Conservation (phyloP, 2,113 vertebrate genomes). For the Python bivittatus region DNA sequence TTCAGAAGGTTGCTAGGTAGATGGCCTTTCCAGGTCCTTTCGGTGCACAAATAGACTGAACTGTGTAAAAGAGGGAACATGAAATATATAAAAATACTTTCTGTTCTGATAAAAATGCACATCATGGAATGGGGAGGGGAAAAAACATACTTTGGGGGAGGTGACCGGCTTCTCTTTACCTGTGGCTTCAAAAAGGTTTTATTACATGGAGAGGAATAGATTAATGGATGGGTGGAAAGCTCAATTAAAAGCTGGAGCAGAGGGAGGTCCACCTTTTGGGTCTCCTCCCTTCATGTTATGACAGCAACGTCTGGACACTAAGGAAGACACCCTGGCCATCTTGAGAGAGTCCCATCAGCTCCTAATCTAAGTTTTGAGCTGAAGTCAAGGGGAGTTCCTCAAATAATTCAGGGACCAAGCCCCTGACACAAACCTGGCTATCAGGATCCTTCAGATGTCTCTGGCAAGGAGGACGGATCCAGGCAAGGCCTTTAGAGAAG, state of each 20-base stretch:
- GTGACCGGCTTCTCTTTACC: not conserved
- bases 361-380: not conserved
- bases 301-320: not conserved
- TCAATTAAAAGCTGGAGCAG: not conserved
- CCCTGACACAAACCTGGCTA: not conserved
- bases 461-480: not conserved
- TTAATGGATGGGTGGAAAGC: not conserved
- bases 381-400: not conserved
- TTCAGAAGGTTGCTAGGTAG: not conserved
- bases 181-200: not conserved
- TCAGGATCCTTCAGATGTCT: not conserved
- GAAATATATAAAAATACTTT: slow-evolving; percentile 76
- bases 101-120: slow-evolving; percentile 73
- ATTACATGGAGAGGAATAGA: not conserved
- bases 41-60: slow-evolving; percentile 8
- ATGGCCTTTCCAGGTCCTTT: not conserved
- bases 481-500: not conserved
- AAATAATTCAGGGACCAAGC: not conserved
- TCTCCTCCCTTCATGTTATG: not conserved
- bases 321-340: not conserved
- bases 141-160: slow-evolving; percentile 32
- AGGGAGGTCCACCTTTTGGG: rapidly evolving
- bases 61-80: not conserved
- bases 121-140: slow-evolving; percentile 35
- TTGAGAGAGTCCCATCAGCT: not conserved